Conservation (phyloP, 2,113 vertebrate species). For the Sebastes fasciatus region DNA sequence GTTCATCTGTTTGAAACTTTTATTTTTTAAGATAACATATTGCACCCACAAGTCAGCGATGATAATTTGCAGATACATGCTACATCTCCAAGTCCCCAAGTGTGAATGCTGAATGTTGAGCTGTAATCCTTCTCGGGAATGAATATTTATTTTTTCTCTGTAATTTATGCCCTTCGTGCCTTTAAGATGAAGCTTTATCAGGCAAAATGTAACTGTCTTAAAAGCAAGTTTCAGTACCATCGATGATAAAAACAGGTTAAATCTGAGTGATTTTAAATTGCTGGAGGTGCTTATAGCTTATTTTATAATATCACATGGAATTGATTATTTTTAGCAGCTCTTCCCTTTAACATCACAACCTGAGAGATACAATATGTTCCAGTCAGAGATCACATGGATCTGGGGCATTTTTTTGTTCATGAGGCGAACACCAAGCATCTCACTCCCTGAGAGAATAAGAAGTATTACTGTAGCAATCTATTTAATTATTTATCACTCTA, state of each 20-base stretch:
- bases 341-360: constrained; percentile 48
- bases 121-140: background rate
- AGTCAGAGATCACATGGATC: constrained; percentile 57
- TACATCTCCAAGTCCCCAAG: background rate
- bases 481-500: constrained; percentile 73
- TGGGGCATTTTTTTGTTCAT: constrained; percentile 60
- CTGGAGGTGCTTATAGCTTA: background rate
- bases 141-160: background rate
- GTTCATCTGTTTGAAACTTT: background rate
- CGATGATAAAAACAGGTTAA: background rate
- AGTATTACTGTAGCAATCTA: constrained; percentile 42
- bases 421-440: constrained; percentile 40
- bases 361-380: constrained; percentile 50
- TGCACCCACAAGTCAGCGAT: background rate
- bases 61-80: background rate
- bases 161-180: background rate
- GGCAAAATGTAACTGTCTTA: background rate
- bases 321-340: background rate
- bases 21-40: background rate
- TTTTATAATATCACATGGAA: constrained; percentile 4
- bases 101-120: background rate
- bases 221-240: background rate
- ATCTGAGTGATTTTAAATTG: background rate
- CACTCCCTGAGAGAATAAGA: constrained; percentile 58
- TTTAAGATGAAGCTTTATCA: background rate